Base-by-base conservation (phyloP, 1,140 invertebrate species). In the Cecropterus lyciades region DNA sequence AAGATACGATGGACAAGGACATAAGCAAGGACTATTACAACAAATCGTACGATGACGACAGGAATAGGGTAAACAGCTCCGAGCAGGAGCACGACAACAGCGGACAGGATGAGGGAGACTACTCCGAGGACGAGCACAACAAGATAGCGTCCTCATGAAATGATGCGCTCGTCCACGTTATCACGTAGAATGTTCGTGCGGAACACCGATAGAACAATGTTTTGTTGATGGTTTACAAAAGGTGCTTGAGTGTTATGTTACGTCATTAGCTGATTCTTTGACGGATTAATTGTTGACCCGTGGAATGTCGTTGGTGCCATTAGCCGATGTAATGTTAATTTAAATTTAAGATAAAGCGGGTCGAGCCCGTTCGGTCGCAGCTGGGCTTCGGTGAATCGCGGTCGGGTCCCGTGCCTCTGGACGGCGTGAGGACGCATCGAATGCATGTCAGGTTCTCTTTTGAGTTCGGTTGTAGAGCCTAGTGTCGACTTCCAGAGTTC, bases 251-350 rank as follows among this genome's bases (percentile, higher is more conserved):
- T 87, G 83, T 89, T 88, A 83, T 86, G 81, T 87, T 87, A 85
- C 79, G 85, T 84, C 82, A 80, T 77, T 85, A 82, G 81, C 81
- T 70, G 84, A 85, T 80, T 82, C 86, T 85, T 77, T 76, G 70
- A 77, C 79, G 77, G 75, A 82, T 84, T 82, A 70, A 82, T 87
- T 88, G 84, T 91, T 89, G 80, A 85, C 86, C 89, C 87, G 86
- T 89, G 85, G 83, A 89, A 88, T 85, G 81, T 90, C 84, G 75
- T 82, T 84, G 84, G 89, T 90, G 89, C 89, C 89, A 89, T 89
- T 84, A 78, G 80, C 75, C 63, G 66, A 80, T 77, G 66, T 85
- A 85, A 82, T 82, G 74, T 87, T 82, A 75, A 83, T 80, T 78
- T 80, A 73, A 72, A 68, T 59, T 80, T 81, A 77, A 71, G 67